Conservation (phyloP, 64 coral and sea anemone species). For the Pachyseris speciosa region DNA sequence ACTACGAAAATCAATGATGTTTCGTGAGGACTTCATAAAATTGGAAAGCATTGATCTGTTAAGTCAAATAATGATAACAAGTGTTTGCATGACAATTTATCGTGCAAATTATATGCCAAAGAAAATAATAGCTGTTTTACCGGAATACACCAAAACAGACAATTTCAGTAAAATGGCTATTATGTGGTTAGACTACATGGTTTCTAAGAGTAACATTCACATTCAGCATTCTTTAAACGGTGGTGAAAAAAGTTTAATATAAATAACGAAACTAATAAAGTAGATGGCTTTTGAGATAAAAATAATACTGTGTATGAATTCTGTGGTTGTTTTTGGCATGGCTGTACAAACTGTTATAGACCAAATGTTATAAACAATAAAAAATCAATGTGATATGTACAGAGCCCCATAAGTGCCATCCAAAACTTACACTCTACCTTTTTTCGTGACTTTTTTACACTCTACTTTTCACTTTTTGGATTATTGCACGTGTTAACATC, state of each 20-base stretch:
- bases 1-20: not conserved
- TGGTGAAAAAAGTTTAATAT: not conserved
- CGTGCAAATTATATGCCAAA: not conserved
- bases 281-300: conserved; percentile 6
- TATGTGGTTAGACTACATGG: conserved; percentile 10
- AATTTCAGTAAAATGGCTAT: not conserved
- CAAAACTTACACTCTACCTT: no score
- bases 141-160: not conserved
- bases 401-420: no score
- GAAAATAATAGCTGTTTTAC: not conserved
- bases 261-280: not conserved
- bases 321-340: conserved; percentile 36
- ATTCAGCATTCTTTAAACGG: conserved; percentile 23
- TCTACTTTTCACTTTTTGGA: no score
- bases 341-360: not conserved
- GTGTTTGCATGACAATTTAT: conserved; percentile 22
- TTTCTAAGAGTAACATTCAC: not conserved
- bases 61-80: not conserved
- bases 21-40: not conserved
- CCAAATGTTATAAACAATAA: conserved; percentile 14
- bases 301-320: conserved; percentile 33
- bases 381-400: no score
- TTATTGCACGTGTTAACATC: no score
- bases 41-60: conserved; percentile 13
- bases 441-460: no score